These are phyloP conservation scores for Casuarius casuarius DNA, from an alignment of 2,113 vertebrate genomes.

Conservation along the genomic window DNA sequence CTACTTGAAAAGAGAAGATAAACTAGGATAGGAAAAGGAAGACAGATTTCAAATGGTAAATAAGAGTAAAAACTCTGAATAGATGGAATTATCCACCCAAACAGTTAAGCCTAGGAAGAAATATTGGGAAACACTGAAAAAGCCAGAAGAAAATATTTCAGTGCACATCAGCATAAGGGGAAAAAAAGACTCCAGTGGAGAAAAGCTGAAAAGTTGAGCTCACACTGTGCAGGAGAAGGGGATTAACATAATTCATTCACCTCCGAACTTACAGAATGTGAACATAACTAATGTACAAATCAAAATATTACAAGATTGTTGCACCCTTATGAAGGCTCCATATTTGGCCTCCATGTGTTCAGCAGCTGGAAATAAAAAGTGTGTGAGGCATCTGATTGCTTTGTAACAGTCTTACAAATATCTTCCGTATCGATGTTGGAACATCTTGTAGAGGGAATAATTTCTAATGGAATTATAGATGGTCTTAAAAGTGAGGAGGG, in stretches of 20 bases:
- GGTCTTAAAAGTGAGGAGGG: background rate
- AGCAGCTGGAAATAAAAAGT: slow-evolving; percentile 14
- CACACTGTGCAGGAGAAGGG: slow-evolving; percentile 1
- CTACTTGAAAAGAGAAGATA: background rate
- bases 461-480: slow-evolving; percentile 17
- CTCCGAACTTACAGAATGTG: slow-evolving; percentile 2
- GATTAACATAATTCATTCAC: slow-evolving; percentile 46
- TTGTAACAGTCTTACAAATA: background rate
- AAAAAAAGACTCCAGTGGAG: background rate
- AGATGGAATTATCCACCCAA: slow-evolving; percentile 1
- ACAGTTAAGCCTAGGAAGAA: background rate
- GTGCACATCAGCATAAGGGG: background rate
- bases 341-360: slow-evolving; percentile 7
- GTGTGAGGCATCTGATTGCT: background rate
- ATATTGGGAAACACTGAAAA: slow-evolving; percentile 22
- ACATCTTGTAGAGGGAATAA: background rate
- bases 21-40: background rate
- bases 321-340: background rate
- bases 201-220: slow-evolving; percentile 40
- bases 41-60: background rate
- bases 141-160: slow-evolving; percentile 26
- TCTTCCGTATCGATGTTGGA: background rate
- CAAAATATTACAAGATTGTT: slow-evolving; percentile 24
- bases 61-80: background rate
- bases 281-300: slow-evolving; percentile 22